A percentile compares a stretch with the other conserved stretches of the same genome.
Evolutionary conservation across 2,888 invertebrate genomes (phyloP).

Genomic region (Thelaira solivaga): DNA sequence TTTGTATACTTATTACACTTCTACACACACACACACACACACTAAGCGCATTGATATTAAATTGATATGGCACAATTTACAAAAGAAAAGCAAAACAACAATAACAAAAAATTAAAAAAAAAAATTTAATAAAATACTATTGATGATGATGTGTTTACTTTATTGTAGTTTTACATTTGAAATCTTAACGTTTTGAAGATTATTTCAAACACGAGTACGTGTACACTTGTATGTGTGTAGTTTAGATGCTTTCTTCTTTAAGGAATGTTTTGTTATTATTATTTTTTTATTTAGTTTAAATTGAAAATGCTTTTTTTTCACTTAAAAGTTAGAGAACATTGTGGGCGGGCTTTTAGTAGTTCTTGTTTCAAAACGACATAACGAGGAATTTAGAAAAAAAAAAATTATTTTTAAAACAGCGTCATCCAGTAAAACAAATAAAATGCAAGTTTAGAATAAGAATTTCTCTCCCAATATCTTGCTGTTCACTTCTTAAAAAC

Average conservation of each 20-base stretch:
- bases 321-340: constrained; percentile 1
- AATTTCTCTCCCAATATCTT: background rate
- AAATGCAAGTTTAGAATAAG: background rate
- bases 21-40: background rate
- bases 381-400: too few relatives aligned
- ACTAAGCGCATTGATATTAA: background rate
- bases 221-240: background rate
- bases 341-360: constrained; percentile 1
- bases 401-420: background rate
- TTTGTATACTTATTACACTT: background rate
- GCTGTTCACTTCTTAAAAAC: too few relatives aligned
- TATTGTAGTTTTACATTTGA: constrained; percentile 39
- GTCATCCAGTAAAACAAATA: background rate
- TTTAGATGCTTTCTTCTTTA: background rate
- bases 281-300: too few relatives aligned
- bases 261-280: constrained; percentile 45
- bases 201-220: constrained; percentile 7
- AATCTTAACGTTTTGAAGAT: background rate
- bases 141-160: background rate
- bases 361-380: too few relatives aligned
- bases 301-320: background rate
- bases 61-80: constrained; percentile 6
- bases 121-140: background rate
- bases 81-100: too few relatives aligned
- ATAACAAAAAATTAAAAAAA: too few relatives aligned